Evolutionary conservation across 2,113 vertebrate genomes (phyloP), one percentile per base, ranked within the genome.

Genomic region (Catharus fuscescens): DNA sequence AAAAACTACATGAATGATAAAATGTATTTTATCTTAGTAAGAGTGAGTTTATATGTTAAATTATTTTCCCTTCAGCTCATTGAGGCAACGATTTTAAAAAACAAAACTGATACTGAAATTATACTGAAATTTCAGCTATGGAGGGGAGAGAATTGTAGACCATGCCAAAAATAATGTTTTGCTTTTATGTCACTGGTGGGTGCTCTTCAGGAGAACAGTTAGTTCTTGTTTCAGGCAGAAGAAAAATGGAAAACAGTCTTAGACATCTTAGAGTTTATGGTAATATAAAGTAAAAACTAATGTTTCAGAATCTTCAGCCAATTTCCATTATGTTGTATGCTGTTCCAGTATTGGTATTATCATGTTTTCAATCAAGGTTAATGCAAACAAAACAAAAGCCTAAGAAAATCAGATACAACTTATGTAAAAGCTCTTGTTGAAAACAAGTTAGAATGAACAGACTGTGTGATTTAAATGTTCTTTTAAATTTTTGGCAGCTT

Each of bases 381-480:
- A 81, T 48, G 40, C 5, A 90, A 91, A 64, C 44, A 88, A 90
- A 94, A 48, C 1, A n/a, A 81, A 94, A 92, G 7, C 6, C 10
- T 79, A 16, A 62, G 59, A 31, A 83, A 93, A 52, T 77, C 25
- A 65, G 31, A n/a, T 85, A 25, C 9, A 52, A 52, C 29, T 47
- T 64, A 10, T 15, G 34, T 21, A 59, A 77, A 84, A 92, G 52
- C 2, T 52, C 44, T 73, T 71, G 10, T 26, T 56, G 38, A 86
- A 86, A 83, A 69, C 18, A 92, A 80, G 18, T 50, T 10, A 19
- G 26, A 80, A 78, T 57, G 65, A 96, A 64, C 52, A 92, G 54
- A 82, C 29, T 78, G 11, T 88, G 25, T 50, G 74, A 93, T 93
- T 94, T 93, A 91, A 93, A 87, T 70, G 45, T 52, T 72, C 54